These are phyloP conservation scores for Limulus polyphemus DNA, from an alignment of 2,888 invertebrate species.

Conservation along the genomic window DNA sequence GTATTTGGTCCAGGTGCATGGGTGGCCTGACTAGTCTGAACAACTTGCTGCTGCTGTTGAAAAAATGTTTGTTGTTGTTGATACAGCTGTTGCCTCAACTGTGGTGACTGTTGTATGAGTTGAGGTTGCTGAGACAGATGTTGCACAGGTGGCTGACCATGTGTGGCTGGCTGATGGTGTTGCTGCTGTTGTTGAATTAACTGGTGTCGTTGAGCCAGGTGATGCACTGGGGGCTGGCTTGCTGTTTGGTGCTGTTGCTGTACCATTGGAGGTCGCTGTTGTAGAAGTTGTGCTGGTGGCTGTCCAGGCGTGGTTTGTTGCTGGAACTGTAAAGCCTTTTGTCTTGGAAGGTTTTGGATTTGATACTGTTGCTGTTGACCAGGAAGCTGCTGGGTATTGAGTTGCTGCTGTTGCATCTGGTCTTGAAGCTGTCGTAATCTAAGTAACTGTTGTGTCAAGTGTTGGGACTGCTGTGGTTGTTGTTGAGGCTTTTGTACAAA, in stretches of 20 bases:
- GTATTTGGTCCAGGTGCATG: constrained; percentile 4
- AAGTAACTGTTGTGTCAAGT: background rate
- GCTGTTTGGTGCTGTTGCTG: constrained; percentile 4
- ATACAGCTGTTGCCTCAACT: constrained; percentile 14
- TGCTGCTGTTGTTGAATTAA: constrained; percentile 5
- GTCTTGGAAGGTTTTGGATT: background rate
- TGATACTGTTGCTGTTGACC: constrained; percentile 4
- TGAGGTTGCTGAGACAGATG: constrained; percentile 6
- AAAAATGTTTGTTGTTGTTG: constrained; percentile 10
- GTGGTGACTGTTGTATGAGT: constrained; percentile 13
- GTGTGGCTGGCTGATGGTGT: constrained; percentile 1
- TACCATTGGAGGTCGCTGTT: background rate
- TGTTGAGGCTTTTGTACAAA: constrained; percentile 4
- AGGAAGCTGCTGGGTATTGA: constrained; percentile 9
- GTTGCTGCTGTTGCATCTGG: constrained; percentile 13
- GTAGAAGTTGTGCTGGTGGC: background rate
- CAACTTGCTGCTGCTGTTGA: constrained; percentile 8
- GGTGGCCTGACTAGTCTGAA: too few species aligned
- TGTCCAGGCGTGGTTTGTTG: background rate
- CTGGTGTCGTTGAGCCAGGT: constrained; percentile 8
- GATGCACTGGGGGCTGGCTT: constrained; percentile 9
- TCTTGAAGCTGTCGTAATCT: constrained; percentile 11
- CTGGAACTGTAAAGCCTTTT: background rate
- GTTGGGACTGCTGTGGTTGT: constrained; percentile 1
- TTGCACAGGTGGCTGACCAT: background rate